These are phyloP conservation scores for Uloborus plumipes DNA, from an alignment of 2,888 invertebrate species.

Conservation along the genomic window DNA sequence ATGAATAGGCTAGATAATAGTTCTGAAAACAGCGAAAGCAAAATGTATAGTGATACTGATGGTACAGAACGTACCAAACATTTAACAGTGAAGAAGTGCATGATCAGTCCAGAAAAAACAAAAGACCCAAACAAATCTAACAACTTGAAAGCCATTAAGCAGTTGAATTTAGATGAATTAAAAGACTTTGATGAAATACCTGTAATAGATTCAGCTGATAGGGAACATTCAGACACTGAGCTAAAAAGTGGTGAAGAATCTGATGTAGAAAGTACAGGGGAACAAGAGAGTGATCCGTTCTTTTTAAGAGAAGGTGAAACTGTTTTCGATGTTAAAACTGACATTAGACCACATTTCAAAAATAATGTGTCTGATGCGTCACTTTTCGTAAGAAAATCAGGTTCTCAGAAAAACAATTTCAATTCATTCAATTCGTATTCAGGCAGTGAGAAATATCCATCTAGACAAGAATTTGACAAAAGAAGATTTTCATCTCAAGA, in stretches of 20 bases:
- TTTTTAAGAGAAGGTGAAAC: slow-evolving; percentile 12
- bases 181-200: slow-evolving; percentile 31
- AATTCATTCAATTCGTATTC: not conserved
- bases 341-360: not conserved
- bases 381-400: not conserved
- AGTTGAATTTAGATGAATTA: slow-evolving; percentile 30
- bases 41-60: no score
- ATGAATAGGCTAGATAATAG: no score
- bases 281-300: slow-evolving; percentile 19
- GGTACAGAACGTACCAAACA: no score
- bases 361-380: not conserved
- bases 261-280: not conserved
- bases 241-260: not conserved
- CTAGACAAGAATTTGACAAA: not conserved
- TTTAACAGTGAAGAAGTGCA: no score
- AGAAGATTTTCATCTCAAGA: not conserved
- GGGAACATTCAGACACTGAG: not conserved
- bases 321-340: slow-evolving; percentile 6
- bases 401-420: slow-evolving; percentile 4
- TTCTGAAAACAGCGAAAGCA: no score
- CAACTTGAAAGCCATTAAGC: slow-evolving; percentile 23
- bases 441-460: no score
- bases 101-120: no score
- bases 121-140: no score
- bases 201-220: not conserved